Percentiles rank a stretch among this genome's conserved stretches.
These are phyloP conservation scores for Actias luna DNA, from an alignment of 2,888 invertebrate species.

Conservation along the genomic window DNA sequence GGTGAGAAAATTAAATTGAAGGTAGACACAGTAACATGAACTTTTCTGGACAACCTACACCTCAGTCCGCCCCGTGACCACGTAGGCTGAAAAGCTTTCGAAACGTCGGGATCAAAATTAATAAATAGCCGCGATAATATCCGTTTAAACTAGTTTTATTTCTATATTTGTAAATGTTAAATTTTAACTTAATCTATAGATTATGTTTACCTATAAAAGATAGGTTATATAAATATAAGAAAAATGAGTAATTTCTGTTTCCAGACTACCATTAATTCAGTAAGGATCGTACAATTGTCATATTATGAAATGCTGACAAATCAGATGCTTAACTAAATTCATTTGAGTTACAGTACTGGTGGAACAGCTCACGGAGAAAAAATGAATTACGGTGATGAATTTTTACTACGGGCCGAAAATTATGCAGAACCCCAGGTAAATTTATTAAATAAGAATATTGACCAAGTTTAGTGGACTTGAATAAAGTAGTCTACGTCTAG, in stretches of 20 bases:
- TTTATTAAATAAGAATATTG: background rate
- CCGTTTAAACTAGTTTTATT: too few species aligned
- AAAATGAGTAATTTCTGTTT: background rate
- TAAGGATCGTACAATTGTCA: background rate
- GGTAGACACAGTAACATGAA: too few species aligned
- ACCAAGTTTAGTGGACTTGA: background rate
- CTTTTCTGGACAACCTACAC: too few species aligned
- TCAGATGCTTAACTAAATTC: conserved; percentile 11
- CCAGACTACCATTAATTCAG: background rate
- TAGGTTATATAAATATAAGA: too few species aligned
- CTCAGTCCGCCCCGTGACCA: too few species aligned
- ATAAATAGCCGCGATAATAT: too few species aligned
- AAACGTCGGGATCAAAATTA: too few species aligned
- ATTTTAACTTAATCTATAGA: too few species aligned
- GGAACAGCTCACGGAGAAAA: conserved; percentile 53
- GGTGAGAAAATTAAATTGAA: too few species aligned
- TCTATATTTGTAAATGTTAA: too few species aligned
- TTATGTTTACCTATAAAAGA: too few species aligned
- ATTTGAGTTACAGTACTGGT: conserved; percentile 47
- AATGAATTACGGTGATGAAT: conserved; percentile 73
- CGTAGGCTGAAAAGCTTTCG: too few species aligned
- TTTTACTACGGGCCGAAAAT: conserved; percentile 67
- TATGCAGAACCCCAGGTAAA: conserved; percentile 65
- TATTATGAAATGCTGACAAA: background rate
- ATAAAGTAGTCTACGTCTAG: background rate